Percentiles rank a stretch among this genome's conserved stretches.
Evolutionary conservation across 2,797 vertebrate genomes (phyloP).

Genomic region (Coregonus suidteri): DNA sequence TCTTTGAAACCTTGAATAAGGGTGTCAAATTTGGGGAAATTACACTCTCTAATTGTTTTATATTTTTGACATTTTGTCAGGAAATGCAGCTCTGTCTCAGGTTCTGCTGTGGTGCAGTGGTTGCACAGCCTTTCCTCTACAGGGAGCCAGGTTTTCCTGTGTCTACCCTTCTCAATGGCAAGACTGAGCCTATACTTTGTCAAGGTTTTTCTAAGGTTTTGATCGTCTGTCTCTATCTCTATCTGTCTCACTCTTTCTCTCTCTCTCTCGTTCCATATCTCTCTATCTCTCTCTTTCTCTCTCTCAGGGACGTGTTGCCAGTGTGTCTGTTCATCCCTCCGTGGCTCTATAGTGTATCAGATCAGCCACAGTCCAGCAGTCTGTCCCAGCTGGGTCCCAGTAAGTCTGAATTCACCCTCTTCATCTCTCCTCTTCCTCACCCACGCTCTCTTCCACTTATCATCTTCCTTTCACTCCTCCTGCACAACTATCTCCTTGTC

Average conservation of each 20-base stretch:
- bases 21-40: no score
- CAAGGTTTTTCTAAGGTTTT: no score
- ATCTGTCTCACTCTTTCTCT: not conserved
- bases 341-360: conserved; percentile 37
- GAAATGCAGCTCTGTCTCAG: no score
- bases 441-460: not conserved
- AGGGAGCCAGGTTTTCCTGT: no score
- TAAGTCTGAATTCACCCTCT: conserved; percentile 34
- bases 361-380: conserved; percentile 14
- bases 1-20: no score
- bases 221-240: not conserved
- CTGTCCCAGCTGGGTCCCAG: conserved; percentile 50
- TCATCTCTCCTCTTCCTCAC: not conserved
- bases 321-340: conserved; percentile 35
- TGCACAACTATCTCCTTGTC: not conserved
- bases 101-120: no score
- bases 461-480: not conserved
- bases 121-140: no score
- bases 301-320: conserved; percentile 49
- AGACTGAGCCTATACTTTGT: no score
- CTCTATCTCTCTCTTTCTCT: not conserved
- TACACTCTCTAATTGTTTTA: no score
- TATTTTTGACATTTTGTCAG: no score
- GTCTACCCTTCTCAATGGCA: not conserved
- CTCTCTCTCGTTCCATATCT: not conserved